Evolutionary conservation across 2,113 vertebrate species (phyloP).

Genomic region (Crotalus helleri): DNA sequence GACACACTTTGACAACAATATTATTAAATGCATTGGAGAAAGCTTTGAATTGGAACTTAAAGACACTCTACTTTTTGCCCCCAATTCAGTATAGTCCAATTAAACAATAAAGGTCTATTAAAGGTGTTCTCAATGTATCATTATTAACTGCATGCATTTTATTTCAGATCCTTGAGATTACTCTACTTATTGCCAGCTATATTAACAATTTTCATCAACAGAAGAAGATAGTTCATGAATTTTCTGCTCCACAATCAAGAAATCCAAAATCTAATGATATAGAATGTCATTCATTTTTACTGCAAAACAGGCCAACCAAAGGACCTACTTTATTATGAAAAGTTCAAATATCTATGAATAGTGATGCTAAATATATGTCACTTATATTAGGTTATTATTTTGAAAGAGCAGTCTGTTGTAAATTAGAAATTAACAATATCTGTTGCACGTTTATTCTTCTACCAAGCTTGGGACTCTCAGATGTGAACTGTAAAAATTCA

Average conservation of each 20-base stretch:
- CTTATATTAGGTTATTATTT: neutral
- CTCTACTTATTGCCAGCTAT: slow-evolving; percentile 89
- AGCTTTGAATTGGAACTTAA: neutral
- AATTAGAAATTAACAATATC: neutral
- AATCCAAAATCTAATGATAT: slow-evolving; percentile 75
- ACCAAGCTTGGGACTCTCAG: neutral
- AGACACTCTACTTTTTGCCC: neutral
- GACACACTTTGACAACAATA: neutral
- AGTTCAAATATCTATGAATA: neutral
- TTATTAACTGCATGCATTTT: slow-evolving; percentile 10
- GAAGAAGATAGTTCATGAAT: slow-evolving; percentile 85
- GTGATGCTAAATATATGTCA: neutral
- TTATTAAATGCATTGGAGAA: neutral
- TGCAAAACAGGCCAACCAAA: slow-evolving; percentile 83
- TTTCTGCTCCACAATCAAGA: slow-evolving; percentile 79
- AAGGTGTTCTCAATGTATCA: neutral
- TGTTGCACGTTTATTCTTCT: neutral
- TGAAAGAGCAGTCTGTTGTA: slow-evolving; percentile 9
- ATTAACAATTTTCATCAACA: slow-evolving; percentile 90
- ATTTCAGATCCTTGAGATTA: slow-evolving; percentile 89
- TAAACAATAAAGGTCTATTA: neutral
- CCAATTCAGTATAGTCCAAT: neutral
- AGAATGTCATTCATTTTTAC: slow-evolving; percentile 75
- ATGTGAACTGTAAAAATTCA: neutral
- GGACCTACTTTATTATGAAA: slow-evolving; percentile 88